Conservation (phyloP, 2,113 vertebrate species). For the Dromiciops gliroides region DNA sequence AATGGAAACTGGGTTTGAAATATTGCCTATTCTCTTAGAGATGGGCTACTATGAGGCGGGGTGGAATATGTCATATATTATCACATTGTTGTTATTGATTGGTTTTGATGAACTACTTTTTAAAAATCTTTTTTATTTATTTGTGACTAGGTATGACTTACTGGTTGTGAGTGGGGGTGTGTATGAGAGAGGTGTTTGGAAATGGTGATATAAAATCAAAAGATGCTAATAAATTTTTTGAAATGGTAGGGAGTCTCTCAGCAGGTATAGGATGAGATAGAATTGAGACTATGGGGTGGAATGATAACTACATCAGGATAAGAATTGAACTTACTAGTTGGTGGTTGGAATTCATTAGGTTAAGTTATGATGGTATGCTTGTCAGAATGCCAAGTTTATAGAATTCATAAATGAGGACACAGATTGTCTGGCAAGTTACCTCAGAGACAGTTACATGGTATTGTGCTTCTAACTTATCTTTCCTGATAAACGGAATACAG, state of each 20-base stretch:
- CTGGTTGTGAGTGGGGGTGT: neutral
- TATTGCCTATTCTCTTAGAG: neutral
- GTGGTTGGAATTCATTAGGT: constrained; percentile 1
- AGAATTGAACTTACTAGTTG: neutral
- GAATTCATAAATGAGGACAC: neutral
- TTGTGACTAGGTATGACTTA: neutral
- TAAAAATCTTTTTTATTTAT: neutral
- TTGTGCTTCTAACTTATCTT: neutral
- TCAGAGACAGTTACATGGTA: no score
- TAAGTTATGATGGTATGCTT: neutral
- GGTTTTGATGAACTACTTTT: neutral
- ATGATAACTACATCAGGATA: neutral
- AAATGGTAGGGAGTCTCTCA: constrained; percentile 3
- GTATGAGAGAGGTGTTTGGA: neutral
- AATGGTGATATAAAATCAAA: neutral
- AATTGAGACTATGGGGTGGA: neutral
- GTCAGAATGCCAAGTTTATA: neutral
- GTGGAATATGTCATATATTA: neutral
- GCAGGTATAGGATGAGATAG: neutral
- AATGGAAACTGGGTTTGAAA: neutral
- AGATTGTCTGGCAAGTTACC: neutral
- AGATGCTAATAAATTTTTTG: neutral
- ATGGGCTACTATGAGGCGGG: neutral
- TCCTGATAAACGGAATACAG: neutral
- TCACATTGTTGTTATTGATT: neutral